Conservation (phyloP, 2,113 vertebrate genomes). For the Chamaea fasciata region DNA sequence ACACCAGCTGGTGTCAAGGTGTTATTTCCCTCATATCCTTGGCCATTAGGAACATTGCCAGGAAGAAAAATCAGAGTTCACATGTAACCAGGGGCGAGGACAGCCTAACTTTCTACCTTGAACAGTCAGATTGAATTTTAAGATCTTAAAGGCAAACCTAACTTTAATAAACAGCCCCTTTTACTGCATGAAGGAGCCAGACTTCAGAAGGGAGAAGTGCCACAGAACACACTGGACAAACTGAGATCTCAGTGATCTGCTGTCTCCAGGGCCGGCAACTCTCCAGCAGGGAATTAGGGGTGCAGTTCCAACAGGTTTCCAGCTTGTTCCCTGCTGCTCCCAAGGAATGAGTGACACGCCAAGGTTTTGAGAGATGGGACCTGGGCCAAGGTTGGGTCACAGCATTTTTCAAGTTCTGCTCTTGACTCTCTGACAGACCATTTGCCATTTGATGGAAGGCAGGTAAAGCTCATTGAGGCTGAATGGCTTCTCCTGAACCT, state of each 20-base stretch:
- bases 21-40: background rate
- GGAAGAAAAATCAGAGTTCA: background rate
- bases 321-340: background rate
- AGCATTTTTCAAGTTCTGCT: background rate
- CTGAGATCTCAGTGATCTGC: background rate
- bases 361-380: background rate
- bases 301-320: background rate
- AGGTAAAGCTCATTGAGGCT: background rate
- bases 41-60: background rate
- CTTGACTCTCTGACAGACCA: background rate
- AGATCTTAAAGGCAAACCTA: background rate
- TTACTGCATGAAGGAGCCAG: background rate
- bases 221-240: accelerated
- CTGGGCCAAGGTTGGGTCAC: background rate
- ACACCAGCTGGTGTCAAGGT: background rate
- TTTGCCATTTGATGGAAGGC: background rate
- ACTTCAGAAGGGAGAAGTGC: background rate
- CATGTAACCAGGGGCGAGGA: background rate
- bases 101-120: background rate
- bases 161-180: background rate
- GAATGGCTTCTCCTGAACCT: background rate
- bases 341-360: background rate
- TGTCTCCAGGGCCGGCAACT: background rate
- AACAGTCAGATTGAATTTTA: background rate
- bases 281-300: background rate